phyloP scores from a whole-genome alignment of 2,888 invertebrate genomes.

The Nymphalis c-album region DNA sequence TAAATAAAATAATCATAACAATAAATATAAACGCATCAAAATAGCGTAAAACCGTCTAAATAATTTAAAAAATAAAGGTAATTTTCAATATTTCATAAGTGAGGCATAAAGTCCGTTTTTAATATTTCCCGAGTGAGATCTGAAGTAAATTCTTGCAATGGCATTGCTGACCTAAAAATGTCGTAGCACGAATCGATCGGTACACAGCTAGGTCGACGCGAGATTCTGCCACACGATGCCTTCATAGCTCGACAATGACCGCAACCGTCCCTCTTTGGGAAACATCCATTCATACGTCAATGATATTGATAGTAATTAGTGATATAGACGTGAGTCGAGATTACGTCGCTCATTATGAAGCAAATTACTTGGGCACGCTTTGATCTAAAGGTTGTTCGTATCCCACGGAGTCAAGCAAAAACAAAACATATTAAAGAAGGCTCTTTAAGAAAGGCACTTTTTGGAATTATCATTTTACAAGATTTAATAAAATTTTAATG shows the following conservation, averaged over 20 bases:
- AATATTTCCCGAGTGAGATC: too few species aligned
- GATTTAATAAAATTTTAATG: too few species aligned
- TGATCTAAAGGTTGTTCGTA: conserved; percentile 24
- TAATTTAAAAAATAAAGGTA: too few species aligned
- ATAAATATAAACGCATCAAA: conserved; percentile 12
- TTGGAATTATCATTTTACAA: too few species aligned
- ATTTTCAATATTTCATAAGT: too few species aligned
- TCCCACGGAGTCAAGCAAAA: conserved; percentile 22
- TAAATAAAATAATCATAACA: neutral
- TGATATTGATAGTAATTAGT: conserved; percentile 21
- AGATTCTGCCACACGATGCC: conserved; percentile 35
- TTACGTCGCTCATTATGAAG: conserved; percentile 20
- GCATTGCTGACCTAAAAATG: conserved; percentile 61
- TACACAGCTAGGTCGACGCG: neutral
- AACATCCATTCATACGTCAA: conserved; percentile 15
- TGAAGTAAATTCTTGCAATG: too few species aligned
- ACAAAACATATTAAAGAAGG: neutral
- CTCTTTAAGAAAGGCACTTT: too few species aligned
- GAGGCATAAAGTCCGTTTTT: too few species aligned
- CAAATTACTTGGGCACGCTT: conserved; percentile 23
- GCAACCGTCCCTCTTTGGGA: conserved; percentile 11
- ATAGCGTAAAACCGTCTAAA: conserved; percentile 2
- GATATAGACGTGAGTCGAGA: conserved; percentile 22
- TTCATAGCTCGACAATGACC: conserved; percentile 23
- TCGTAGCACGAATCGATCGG: conserved; percentile 56